phyloP scores from a whole-genome alignment of 2,888 invertebrate species.

The Drosophila nr. perissopoda region DNA sequence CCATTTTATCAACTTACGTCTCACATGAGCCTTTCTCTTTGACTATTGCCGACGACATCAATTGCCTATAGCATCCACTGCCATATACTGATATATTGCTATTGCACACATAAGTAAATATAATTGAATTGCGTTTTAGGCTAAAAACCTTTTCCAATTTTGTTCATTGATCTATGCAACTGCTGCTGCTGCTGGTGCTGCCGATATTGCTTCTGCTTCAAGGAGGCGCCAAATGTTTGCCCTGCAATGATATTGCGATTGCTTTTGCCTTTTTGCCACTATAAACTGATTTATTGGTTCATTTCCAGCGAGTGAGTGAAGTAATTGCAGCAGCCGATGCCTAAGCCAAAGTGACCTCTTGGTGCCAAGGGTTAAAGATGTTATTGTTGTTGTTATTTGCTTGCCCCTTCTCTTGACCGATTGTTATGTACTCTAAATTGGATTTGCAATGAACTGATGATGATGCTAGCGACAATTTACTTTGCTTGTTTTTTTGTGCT shows the following conservation, averaged over 20 bases:
- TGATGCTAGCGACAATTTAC: constrained; percentile 76
- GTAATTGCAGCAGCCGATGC: constrained; percentile 60
- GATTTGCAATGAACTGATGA: constrained; percentile 61
- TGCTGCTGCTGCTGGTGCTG: constrained; percentile 15
- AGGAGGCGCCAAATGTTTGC: constrained; percentile 69
- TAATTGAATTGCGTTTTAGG: constrained; percentile 54
- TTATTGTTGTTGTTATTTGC: constrained; percentile 28
- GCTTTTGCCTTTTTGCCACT: constrained; percentile 64
- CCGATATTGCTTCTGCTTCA: not conserved
- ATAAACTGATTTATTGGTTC: constrained; percentile 81
- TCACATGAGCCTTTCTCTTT: not conserved
- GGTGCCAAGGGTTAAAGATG: constrained; percentile 39
- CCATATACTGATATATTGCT: constrained; percentile 24
- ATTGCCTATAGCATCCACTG: constrained; percentile 26
- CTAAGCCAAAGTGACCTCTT: constrained; percentile 38
- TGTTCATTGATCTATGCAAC: constrained; percentile 58
- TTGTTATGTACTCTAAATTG: constrained; percentile 55
- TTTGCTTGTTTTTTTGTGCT: constrained; percentile 39
- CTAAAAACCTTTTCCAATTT: constrained; percentile 47
- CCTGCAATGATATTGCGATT: constrained; percentile 54
- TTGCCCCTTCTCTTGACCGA: constrained; percentile 13
- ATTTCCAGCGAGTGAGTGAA: constrained; percentile 65
- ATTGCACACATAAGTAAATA: constrained; percentile 54
- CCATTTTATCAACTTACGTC: not conserved
- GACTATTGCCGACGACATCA: constrained; percentile 20